These are phyloP conservation scores for Melieria omissa DNA, from an alignment of 2,888 invertebrate genomes.

Conservation along the genomic window DNA sequence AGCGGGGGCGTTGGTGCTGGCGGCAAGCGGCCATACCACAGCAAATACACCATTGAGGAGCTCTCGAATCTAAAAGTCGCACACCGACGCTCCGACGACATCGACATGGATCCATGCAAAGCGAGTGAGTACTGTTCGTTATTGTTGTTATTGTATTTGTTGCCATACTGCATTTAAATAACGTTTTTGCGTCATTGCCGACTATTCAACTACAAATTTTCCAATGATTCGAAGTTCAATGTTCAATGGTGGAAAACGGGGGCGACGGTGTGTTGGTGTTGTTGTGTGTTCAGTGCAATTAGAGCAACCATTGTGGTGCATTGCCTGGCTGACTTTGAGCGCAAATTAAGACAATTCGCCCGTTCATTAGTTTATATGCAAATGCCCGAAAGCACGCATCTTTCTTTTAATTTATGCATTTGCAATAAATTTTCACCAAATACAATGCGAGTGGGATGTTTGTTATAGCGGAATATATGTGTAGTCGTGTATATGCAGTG, in stretches of 20 bases:
- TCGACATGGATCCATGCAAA: slow-evolving; percentile 88
- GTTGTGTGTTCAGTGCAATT: neutral
- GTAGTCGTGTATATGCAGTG: too few species aligned
- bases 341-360: slow-evolving; percentile 17
- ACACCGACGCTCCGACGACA: slow-evolving; percentile 76
- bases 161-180: neutral
- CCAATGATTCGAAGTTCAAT: slow-evolving; percentile 26
- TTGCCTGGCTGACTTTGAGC: neutral
- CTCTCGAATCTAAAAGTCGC: slow-evolving; percentile 75
- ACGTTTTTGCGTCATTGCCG: slow-evolving; percentile 11
- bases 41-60: slow-evolving; percentile 75
- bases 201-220: neutral
- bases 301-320: too few species aligned
- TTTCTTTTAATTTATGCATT: neutral
- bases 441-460: too few species aligned
- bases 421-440: too few species aligned
- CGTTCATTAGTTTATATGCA: slow-evolving; percentile 3
- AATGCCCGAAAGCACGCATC: slow-evolving; percentile 9
- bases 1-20: neutral
- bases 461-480: too few species aligned
- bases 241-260: slow-evolving; percentile 6
- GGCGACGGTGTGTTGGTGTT: neutral
- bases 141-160: too few species aligned
- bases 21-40: slow-evolving; percentile 53
- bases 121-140: slow-evolving; percentile 74